Conservation (phyloP, 1,140 invertebrate genomes). For the Brachionus asplanchnoidis region DNA sequence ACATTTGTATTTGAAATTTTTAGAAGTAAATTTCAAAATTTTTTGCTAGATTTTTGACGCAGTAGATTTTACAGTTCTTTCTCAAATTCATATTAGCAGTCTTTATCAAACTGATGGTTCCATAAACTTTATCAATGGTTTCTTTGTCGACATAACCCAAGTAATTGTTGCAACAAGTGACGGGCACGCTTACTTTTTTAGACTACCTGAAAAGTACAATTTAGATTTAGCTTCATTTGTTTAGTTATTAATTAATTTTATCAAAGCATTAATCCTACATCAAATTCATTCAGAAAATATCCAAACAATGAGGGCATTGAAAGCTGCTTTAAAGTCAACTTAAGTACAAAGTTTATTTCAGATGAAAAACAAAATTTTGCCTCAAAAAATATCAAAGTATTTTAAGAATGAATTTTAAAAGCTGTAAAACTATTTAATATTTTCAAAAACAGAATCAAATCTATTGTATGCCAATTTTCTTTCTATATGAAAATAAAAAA, state of each 20-base stretch:
- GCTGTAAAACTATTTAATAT: neutral
- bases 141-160: neutral
- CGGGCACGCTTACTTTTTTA: neutral
- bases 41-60: conserved; percentile 32
- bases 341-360: neutral
- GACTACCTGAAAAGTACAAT: conserved; percentile 27
- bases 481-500: neutral
- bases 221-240: no score
- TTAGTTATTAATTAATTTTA: no score
- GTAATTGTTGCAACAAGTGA: neutral
- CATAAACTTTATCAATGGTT: conserved; percentile 1
- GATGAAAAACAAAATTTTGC: neutral
- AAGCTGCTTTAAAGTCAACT: neutral
- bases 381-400: neutral
- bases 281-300: neutral
- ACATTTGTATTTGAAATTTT: neutral
- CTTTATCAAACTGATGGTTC: neutral
- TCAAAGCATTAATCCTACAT: conserved; percentile 9
- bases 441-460: neutral
- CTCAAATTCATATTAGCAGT: neutral
- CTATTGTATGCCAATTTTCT: neutral
- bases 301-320: neutral
- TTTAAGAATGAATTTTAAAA: neutral
- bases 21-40: neutral
- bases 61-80: conserved; percentile 38